A percentile compares a stretch with the other conserved stretches of the same genome.
phyloP scores from a whole-genome alignment of 2,113 vertebrate species.

The Amphilophus citrinellus region DNA sequence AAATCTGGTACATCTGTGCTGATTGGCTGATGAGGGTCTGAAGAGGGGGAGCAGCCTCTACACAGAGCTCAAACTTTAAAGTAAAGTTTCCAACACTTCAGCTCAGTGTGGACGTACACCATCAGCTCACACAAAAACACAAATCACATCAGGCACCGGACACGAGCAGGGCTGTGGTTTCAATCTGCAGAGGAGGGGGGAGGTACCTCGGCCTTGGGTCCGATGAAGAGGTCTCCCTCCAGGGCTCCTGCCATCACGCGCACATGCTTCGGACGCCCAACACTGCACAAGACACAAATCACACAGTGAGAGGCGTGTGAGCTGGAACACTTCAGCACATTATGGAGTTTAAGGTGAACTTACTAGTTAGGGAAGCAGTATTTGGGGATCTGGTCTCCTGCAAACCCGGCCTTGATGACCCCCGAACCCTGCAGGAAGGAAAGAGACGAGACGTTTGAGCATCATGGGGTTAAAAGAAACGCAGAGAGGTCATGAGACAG shows the following conservation, averaged over 20 bases:
- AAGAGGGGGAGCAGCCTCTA: too few species aligned
- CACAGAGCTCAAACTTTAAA: too few species aligned
- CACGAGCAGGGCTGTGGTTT: too few species aligned
- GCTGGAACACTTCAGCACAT: neutral
- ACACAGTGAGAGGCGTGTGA: neutral
- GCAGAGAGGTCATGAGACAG: slow-evolving; percentile 72
- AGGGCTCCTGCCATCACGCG: slow-evolving; percentile 93
- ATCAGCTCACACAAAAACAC: too few species aligned
- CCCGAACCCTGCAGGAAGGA: slow-evolving; percentile 85
- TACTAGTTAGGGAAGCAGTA: slow-evolving; percentile 96
- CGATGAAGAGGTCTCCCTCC: slow-evolving; percentile 92
- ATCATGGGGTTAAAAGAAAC: neutral
- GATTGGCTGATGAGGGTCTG: too few species aligned
- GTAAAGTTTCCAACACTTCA: too few species aligned
- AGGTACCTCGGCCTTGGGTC: slow-evolving; percentile 91
- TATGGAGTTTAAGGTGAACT: slow-evolving; percentile 66
- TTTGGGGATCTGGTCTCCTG: slow-evolving; percentile 94
- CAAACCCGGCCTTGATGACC: slow-evolving; percentile 92
- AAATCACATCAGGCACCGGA: too few species aligned
- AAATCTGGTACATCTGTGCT: too few species aligned
- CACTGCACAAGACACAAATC: slow-evolving; percentile 74
- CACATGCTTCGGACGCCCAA: slow-evolving; percentile 91
- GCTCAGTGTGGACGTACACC: too few species aligned
- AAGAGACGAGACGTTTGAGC: neutral
- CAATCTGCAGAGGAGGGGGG: neutral